These are phyloP conservation scores for Perodicticus potto DNA, from an alignment of 2,797 vertebrate genomes.

Conservation along the genomic window DNA sequence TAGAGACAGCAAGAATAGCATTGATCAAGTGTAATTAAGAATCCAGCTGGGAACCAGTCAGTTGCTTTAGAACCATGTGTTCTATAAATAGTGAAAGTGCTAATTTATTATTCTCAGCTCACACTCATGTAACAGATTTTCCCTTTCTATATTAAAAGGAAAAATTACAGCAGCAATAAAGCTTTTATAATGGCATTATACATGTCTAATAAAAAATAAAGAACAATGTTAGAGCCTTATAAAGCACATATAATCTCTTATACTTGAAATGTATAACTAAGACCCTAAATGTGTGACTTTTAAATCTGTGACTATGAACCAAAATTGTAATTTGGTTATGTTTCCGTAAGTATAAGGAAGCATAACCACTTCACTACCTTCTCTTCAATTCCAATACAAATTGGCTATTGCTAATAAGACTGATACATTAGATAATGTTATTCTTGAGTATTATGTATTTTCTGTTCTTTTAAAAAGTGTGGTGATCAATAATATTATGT, in stretches of 20 bases:
- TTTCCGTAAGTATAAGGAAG: constrained; percentile 62
- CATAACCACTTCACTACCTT: constrained; percentile 69
- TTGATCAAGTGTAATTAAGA: constrained; percentile 34
- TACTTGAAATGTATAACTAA: constrained; percentile 64
- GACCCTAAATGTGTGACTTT: constrained; percentile 7
- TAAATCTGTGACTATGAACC: constrained; percentile 11
- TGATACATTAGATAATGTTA: constrained; percentile 67
- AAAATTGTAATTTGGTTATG: constrained; percentile 55
- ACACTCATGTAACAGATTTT: constrained; percentile 59
- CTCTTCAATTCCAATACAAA: constrained; percentile 73
- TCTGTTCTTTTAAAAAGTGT: constrained; percentile 75
- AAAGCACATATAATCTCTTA: constrained; percentile 51
- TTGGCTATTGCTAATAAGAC: constrained; percentile 74
- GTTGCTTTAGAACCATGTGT: constrained; percentile 45
- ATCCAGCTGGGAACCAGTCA: constrained; percentile 48
- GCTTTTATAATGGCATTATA: constrained; percentile 30
- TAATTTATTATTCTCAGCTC: constrained; percentile 71
- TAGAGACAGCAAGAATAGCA: neutral
- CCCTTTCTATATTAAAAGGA: constrained; percentile 66
- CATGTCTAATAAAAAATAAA: constrained; percentile 55
- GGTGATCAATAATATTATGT: constrained; percentile 78
- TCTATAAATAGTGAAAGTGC: constrained; percentile 66
- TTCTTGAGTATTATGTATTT: constrained; percentile 68
- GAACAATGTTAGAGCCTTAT: neutral
- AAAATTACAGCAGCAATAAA: constrained; percentile 63